Base-by-base conservation (phyloP, 2,888 invertebrate genomes). In the Salpingus planirostris region DNA sequence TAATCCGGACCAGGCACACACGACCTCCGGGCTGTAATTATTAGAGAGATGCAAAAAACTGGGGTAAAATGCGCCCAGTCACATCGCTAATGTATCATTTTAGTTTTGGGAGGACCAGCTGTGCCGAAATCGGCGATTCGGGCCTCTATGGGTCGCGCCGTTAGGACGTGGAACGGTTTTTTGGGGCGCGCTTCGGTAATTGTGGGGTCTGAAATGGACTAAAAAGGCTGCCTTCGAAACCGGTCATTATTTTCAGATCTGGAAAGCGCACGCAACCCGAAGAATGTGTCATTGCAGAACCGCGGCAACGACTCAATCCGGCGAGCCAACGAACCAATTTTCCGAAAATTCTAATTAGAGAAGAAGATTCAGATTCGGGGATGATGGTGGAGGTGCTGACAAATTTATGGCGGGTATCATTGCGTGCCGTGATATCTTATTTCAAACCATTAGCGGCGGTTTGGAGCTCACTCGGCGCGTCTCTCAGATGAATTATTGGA, bases 341-440 rank as follows among this genome's bases (percentile, higher is more conserved):
- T n/a, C n/a, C n/a, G n/a, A n/a, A n/a, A n/a, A n/a, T n/a, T n/a
- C n/a, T n/a, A n/a, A n/a, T n/a, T n/a, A n/a, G n/a, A n/a, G n/a
- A n/a, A n/a, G n/a, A n/a, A n/a, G n/a, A n/a, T n/a, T n/a, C n/a
- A n/a, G n/a, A n/a, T n/a, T n/a, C n/a, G n/a, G n/a, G n/a, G n/a
- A n/a, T n/a, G n/a, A n/a, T n/a, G n/a, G n/a, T n/a, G n/a, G n/a
- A n/a, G n/a, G n/a, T n/a, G n/a, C 54, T 46, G 54, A 57, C 55
- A 54, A 60, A 62, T 62, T 60, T 60, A 60, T 59, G 46, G 54
- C 43, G 49, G 47, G 42, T 62, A 62, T 62, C 62, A 62, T 62
- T 63, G 64, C 64, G 62, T 64, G 64, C 53, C 56, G 55, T 60
- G 62, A 64, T 64, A 64, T 64, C 63, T 64, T 64, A 63, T 64